Percentiles rank a stretch among this genome's conserved stretches.
Conservation (phyloP, 2,797 vertebrate genomes). For the Ctenopoma kingsleyae region DNA sequence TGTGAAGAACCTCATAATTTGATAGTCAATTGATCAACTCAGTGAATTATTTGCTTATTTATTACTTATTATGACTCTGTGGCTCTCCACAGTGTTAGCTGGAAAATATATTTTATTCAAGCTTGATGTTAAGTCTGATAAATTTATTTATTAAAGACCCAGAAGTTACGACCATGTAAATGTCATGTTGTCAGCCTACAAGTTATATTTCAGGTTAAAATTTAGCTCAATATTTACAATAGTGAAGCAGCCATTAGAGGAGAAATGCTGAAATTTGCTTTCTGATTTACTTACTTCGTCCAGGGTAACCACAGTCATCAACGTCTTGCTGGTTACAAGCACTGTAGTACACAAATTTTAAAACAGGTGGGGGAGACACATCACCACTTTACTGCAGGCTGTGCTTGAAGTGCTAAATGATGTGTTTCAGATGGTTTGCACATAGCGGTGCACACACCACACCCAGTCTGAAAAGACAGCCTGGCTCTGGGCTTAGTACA, state of each 20-base stretch:
- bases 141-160: neutral
- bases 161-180: no score
- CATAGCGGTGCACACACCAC: constrained; percentile 12
- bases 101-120: neutral
- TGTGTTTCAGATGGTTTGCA: neutral
- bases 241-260: constrained; percentile 60
- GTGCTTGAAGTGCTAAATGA: neutral
- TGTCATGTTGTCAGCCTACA: constrained; percentile 12
- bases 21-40: neutral
- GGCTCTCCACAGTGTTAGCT: no score
- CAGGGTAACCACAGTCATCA: neutral
- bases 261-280: constrained; percentile 17
- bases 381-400: neutral
- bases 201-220: neutral
- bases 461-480: constrained; percentile 10
- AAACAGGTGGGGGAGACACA: neutral
- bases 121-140: neutral
- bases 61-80: neutral
- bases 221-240: fast-evolving
- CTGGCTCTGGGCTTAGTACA: neutral
- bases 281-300: neutral
- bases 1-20: neutral
- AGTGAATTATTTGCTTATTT: neutral
- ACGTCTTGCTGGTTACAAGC: neutral
- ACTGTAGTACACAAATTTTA: neutral